Evolutionary conservation across 53 echinoderm and acorn worm genomes (phyloP), one percentile per base, ranked within the genome.

Genomic region (Glandiceps talaboti): DNA sequence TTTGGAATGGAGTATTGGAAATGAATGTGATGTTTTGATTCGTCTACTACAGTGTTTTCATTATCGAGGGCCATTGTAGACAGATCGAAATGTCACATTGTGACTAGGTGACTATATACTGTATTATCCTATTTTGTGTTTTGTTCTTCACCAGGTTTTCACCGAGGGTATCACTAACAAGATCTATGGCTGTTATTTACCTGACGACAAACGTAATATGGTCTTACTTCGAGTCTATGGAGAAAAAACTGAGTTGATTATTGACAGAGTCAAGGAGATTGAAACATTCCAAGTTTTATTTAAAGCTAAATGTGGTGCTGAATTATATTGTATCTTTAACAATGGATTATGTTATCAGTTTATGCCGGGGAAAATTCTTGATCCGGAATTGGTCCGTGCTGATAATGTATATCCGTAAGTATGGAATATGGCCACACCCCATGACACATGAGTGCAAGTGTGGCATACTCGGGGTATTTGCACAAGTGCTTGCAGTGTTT

Each of bases 91-190:
- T 45, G 64, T 45, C 20, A 45, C 64, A 45, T 12, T 45, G 20
- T 45, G 64, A 45, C 20, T 45, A 12, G 6, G 6, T 12, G 64
- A 6, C 64, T 12, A 20, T 45, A 45, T 20, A 45, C 20, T 45
- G 64, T 12, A 6, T 6, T 6, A 12, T 6, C 6, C 64, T 45
- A 20, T 45, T 45, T 45, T 45, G 20, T 30, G 25, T 77, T 77
- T 30, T 32, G 27, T 78, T 27, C 25, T 31, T 76, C 30, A 1
- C 31, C 30, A 95, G 96, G 83, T 91, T 75, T 93, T 96, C 73
- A 90, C 97, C 0, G 87, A 83, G 33, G 97, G 97, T 30, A 91
- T 91, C 74, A 90, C 97, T 27, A 96, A 96, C 86, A 96, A 96
- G 30, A 89, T 96, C 14, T 82, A 92, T 72, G 92, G 97, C 0